Conservation (phyloP, 2,113 vertebrate genomes). For the Suricata suricatta region DNA sequence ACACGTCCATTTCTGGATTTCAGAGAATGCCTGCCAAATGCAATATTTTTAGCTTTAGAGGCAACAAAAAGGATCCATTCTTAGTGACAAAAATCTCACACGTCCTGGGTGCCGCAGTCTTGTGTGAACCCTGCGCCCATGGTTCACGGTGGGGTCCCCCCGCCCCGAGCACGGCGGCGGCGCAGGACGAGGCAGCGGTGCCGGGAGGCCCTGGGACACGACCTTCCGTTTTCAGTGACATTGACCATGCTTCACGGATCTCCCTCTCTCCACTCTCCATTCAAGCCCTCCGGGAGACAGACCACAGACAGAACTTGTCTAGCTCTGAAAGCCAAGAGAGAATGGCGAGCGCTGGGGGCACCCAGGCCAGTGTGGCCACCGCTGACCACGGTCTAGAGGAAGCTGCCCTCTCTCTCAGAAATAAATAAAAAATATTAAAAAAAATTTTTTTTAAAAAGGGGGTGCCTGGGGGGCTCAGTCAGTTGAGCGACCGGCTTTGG, state of each 20-base stretch:
- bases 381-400: neutral
- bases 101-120: neutral
- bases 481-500: too few species aligned
- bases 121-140: neutral
- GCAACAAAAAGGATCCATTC: neutral
- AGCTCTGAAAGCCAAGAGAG: neutral
- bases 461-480: too few species aligned
- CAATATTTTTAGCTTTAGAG: neutral
- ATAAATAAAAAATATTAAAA: too few species aligned
- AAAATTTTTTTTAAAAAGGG: too few species aligned
- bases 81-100: neutral
- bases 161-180: fast-evolving
- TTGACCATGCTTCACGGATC: fast-evolving
- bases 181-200: fast-evolving
- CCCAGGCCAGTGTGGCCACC: fast-evolving
- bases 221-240: fast-evolving
- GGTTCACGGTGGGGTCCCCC: fast-evolving
- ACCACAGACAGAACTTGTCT: neutral
- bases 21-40: neutral
- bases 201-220: neutral
- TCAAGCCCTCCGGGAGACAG: neutral
- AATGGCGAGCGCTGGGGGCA: fast-evolving
- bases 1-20: neutral
- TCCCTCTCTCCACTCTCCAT: neutral
- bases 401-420: too few species aligned